Conservation (phyloP, 2,888 invertebrate species). For the Campopleginae sp. region DNA sequence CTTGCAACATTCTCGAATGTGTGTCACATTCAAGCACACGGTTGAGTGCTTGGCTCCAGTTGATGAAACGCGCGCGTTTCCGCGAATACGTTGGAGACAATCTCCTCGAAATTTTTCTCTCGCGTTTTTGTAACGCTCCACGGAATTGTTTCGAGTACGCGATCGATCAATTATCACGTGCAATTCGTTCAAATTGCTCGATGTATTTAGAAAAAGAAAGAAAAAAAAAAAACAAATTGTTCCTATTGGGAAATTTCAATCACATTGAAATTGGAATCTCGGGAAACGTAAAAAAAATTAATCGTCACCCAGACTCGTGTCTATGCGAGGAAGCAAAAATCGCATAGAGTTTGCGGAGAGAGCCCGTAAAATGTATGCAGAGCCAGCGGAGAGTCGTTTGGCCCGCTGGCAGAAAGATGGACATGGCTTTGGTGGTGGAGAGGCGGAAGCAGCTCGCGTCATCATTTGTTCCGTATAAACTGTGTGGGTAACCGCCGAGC, state of each 20-base stretch:
- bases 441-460: slow-evolving; percentile 38
- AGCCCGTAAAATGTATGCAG: neutral
- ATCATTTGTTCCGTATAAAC: slow-evolving; percentile 56
- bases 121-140: no score
- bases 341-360: neutral
- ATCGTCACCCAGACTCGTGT: no score
- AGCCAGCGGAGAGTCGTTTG: neutral
- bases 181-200: no score
- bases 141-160: no score
- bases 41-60: neutral
- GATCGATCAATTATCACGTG: no score
- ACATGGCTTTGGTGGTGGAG: neutral
- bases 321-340: no score
- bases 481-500: slow-evolving; percentile 19
- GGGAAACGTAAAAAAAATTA: no score
- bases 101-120: neutral
- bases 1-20: neutral
- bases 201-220: no score
- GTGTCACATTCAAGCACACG: neutral
- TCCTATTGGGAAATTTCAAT: no score
- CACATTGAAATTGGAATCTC: no score
- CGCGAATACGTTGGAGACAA: neutral
- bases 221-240: no score
- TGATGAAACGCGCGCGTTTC: neutral
- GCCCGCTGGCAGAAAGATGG: neutral